A percentile compares a stretch with the other conserved stretches of the same genome.
phyloP scores from a whole-genome alignment of 2,797 vertebrate genomes.

The Enteromius unitaeniatus region DNA sequence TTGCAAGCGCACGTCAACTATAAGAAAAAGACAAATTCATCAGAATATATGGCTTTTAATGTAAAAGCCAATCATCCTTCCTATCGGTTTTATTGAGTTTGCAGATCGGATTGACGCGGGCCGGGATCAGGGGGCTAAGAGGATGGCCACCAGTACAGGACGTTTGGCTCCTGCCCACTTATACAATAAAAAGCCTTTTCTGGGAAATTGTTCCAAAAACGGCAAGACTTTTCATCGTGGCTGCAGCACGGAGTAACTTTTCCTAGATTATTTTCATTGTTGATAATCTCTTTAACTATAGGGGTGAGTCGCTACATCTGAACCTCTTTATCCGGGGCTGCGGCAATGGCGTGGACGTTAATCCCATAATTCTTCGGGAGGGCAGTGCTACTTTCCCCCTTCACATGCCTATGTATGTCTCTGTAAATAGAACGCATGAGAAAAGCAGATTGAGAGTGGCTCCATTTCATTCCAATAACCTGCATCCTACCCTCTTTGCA shows the following conservation, averaged over 20 bases:
- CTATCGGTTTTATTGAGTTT: constrained; percentile 88
- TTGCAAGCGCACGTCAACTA: constrained; percentile 60
- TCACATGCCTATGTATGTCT: constrained; percentile 49
- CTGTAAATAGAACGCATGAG: constrained; percentile 21
- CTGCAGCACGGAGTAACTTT: constrained; percentile 76
- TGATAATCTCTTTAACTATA: constrained; percentile 85
- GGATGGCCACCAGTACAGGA: constrained; percentile 66
- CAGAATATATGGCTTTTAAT: constrained; percentile 89
- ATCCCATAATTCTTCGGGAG: constrained; percentile 74
- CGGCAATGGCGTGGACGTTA: constrained; percentile 70
- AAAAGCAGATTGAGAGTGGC: constrained; percentile 67
- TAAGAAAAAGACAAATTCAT: constrained; percentile 82
- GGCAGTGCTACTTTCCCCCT: constrained; percentile 60
- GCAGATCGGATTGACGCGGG: constrained; percentile 73
- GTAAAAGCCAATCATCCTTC: constrained; percentile 79
- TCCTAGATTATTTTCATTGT: constrained; percentile 79
- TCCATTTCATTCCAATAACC: constrained; percentile 73
- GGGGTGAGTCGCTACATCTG: constrained; percentile 74
- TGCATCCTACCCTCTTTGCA: constrained; percentile 42
- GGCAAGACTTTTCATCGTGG: constrained; percentile 71
- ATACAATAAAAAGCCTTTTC: constrained; percentile 87
- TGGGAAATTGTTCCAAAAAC: constrained; percentile 80
- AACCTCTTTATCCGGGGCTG: constrained; percentile 68
- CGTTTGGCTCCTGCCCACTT: constrained; percentile 66
- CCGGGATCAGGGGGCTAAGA: constrained; percentile 81